Evolutionary conservation across 2,888 invertebrate genomes (phyloP).

Genomic region (Acanthacorydalis orientalis): DNA sequence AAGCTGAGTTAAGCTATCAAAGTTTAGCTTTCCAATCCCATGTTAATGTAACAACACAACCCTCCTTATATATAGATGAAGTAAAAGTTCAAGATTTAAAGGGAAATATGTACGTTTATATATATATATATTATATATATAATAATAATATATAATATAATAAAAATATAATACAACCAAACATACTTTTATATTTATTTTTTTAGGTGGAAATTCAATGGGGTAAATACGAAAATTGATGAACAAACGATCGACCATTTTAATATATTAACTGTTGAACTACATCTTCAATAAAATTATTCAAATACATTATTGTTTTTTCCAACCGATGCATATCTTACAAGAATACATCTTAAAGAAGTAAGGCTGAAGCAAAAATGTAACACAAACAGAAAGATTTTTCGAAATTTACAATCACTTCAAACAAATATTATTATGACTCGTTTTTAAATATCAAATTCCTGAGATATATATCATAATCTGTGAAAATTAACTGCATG

Average conservation of each 20-base stretch:
- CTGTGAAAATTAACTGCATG: too few species aligned
- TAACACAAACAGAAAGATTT: too few species aligned
- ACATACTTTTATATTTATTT: slow-evolving; percentile 3
- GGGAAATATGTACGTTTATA: slow-evolving; percentile 21
- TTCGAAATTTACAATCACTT: too few species aligned
- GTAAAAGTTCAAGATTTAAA: slow-evolving; percentile 22
- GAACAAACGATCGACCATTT: slow-evolving; percentile 12
- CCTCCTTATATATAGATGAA: slow-evolving; percentile 18
- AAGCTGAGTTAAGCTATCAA: slow-evolving; percentile 19
- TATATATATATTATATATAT: background rate
- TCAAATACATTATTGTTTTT: too few species aligned
- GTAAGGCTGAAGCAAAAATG: too few species aligned
- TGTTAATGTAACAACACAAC: slow-evolving; percentile 12
- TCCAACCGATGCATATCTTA: too few species aligned
- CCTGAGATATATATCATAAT: too few species aligned
- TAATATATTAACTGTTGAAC: slow-evolving; percentile 10
- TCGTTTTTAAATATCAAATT: too few species aligned
- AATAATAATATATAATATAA: slow-evolving; percentile 10
- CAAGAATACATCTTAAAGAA: too few species aligned
- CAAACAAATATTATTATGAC: too few species aligned
- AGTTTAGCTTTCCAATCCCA: slow-evolving; percentile 17
- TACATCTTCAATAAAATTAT: slow-evolving; percentile 1
- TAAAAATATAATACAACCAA: background rate
- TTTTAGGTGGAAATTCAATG: slow-evolving; percentile 25
- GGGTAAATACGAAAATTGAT: slow-evolving; percentile 19